Conservation (phyloP, 1,140 invertebrate species). For the Aphis craccivora region DNA sequence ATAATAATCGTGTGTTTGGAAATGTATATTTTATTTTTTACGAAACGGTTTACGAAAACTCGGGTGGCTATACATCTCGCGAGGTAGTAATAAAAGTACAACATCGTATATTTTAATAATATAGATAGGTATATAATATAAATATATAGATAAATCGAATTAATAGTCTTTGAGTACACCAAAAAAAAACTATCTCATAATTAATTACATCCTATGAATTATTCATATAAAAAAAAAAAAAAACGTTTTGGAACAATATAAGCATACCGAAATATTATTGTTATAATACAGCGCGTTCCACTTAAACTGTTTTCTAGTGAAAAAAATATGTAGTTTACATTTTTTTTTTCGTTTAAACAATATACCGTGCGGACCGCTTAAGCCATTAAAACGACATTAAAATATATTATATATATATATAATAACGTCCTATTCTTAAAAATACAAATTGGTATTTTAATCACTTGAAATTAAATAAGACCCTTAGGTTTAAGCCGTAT, state of each 20-base stretch:
- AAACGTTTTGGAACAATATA: background rate
- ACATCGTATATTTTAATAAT: background rate
- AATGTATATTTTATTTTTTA: background rate
- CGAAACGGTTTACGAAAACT: background rate
- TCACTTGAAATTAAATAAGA: constrained; percentile 33
- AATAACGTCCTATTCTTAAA: constrained; percentile 13
- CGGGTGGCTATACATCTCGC: background rate
- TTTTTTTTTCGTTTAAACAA: constrained; percentile 22
- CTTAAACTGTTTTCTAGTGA: background rate
- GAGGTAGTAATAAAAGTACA: background rate
- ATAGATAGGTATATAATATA: background rate
- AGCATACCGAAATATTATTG: constrained; percentile 1
- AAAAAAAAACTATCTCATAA: constrained; percentile 6
- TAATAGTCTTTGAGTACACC: background rate
- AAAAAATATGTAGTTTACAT: background rate
- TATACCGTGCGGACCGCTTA: background rate
- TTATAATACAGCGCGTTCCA: background rate
- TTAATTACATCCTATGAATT: constrained; percentile 21
- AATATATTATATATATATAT: background rate
- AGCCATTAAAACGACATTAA: constrained; percentile 30
- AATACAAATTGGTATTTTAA: constrained; percentile 50
- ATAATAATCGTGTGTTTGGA: background rate
- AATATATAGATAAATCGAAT: background rate
- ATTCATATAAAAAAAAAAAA: background rate
- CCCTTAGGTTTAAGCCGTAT: background rate